Percentiles rank a stretch among this genome's conserved stretches.
phyloP scores from a whole-genome alignment of 2,888 invertebrate species.

The Ferdinandea cuprea region DNA sequence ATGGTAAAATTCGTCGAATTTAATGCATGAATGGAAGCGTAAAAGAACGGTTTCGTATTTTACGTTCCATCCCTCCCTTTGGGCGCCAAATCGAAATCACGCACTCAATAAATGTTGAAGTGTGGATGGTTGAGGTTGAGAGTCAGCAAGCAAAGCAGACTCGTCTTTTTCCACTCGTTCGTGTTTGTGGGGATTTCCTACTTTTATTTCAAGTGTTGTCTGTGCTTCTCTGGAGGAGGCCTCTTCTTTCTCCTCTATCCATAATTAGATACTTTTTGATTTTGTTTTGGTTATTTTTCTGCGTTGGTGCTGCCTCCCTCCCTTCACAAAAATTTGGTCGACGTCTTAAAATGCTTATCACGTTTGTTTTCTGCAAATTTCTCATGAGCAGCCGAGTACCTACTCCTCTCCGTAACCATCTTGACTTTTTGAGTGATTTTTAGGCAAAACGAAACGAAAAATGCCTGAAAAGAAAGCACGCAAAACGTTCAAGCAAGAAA shows the following conservation, averaged over 20 bases:
- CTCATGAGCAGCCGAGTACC: constrained; percentile 7
- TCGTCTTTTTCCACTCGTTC: constrained; percentile 50
- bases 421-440: constrained; percentile 64
- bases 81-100: constrained; percentile 46
- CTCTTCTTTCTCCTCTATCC: constrained; percentile 15
- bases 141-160: too few relatives aligned
- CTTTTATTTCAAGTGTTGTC: constrained; percentile 16
- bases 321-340: background rate
- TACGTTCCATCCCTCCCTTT: background rate
- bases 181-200: constrained; percentile 55
- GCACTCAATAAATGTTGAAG: constrained; percentile 47
- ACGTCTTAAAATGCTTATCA: constrained; percentile 37
- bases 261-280: background rate
- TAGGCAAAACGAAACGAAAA: constrained; percentile 29
- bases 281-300: constrained; percentile 23
- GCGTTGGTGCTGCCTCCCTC: background rate
- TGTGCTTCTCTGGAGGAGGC: constrained; percentile 26
- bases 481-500: constrained; percentile 40
- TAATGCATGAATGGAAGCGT: constrained; percentile 69
- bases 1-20: too few relatives aligned
- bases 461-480: constrained; percentile 66
- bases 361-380: constrained; percentile 30
- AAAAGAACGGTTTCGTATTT: constrained; percentile 49
- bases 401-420: background rate
- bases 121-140: background rate